Conservation (phyloP, 2,888 invertebrate genomes). For the Platerodrilus igneus region DNA sequence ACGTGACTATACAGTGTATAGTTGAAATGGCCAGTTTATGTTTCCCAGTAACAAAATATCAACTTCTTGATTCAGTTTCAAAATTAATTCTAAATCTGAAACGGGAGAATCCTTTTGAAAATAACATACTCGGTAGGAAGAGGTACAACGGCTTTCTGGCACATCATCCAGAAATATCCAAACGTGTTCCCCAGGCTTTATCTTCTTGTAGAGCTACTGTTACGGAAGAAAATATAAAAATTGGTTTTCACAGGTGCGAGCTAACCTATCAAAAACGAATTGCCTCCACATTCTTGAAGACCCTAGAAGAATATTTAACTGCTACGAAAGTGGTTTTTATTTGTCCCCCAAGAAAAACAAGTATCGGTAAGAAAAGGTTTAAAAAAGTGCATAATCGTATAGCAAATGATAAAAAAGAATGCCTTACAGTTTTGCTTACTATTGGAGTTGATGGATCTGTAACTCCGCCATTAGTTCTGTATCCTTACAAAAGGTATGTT, state of each 20-base stretch:
- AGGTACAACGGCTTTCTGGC: too few species aligned
- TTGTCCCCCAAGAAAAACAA: background rate
- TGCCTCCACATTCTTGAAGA: background rate
- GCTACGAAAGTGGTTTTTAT: background rate
- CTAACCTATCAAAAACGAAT: background rate
- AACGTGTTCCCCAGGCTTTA: background rate
- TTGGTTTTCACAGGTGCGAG: background rate
- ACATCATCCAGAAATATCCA: too few species aligned
- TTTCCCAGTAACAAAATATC: too few species aligned
- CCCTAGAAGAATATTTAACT: too few species aligned
- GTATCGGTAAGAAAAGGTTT: background rate
- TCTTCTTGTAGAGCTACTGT: background rate
- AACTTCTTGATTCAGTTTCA: too few species aligned
- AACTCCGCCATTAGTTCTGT: background rate
- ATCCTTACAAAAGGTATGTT: background rate
- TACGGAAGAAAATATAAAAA: too few species aligned
- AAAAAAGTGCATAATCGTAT: conserved; percentile 1
- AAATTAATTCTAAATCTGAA: too few species aligned
- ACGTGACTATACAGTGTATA: too few species aligned
- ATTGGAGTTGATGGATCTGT: background rate
- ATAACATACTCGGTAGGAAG: too few species aligned
- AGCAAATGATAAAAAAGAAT: conserved; percentile 1
- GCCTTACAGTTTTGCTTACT: background rate
- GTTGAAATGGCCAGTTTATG: too few species aligned
- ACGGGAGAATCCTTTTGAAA: too few species aligned